These are phyloP conservation scores for Tympanuchus pallidicinctus DNA, from an alignment of 2,113 vertebrate genomes.

Conservation along the genomic window DNA sequence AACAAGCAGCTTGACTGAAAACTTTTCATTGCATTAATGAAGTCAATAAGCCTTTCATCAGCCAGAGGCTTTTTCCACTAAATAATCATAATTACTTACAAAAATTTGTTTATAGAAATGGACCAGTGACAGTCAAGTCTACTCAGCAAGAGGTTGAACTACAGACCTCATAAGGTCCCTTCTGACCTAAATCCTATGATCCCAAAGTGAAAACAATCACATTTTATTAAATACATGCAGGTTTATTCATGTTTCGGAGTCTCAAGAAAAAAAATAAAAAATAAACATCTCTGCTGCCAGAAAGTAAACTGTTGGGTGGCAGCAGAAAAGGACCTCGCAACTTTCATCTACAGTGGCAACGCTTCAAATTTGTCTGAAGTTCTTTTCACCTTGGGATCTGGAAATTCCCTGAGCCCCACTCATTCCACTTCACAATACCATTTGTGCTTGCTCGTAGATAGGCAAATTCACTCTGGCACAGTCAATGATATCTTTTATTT, in stretches of 20 bases:
- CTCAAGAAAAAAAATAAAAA: not conserved
- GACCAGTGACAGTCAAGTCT: not conserved
- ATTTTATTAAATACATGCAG: constrained; percentile 28
- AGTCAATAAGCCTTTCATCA: not conserved
- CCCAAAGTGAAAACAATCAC: not conserved
- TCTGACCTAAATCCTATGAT: constrained; percentile 6
- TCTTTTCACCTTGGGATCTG: constrained; percentile 15
- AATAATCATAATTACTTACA: not conserved
- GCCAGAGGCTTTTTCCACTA: not conserved
- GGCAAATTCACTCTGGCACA: not conserved
- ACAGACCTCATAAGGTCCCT: not conserved
- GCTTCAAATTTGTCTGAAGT: constrained; percentile 43
- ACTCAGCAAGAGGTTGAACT: not conserved
- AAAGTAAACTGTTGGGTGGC: not conserved
- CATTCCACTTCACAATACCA: not conserved
- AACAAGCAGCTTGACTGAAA: not conserved
- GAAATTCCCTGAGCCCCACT: not conserved
- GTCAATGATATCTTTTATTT: not conserved
- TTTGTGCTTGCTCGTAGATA: not conserved
- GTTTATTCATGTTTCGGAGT: constrained; percentile 39
- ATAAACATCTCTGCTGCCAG: not conserved
- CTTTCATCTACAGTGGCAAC: not conserved
- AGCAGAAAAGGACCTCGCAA: not conserved
- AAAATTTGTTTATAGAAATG: not conserved
- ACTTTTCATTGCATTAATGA: not conserved